These are phyloP conservation scores for Drosophila fulvimacula DNA, from an alignment of 2,888 invertebrate species.

Conservation along the genomic window DNA sequence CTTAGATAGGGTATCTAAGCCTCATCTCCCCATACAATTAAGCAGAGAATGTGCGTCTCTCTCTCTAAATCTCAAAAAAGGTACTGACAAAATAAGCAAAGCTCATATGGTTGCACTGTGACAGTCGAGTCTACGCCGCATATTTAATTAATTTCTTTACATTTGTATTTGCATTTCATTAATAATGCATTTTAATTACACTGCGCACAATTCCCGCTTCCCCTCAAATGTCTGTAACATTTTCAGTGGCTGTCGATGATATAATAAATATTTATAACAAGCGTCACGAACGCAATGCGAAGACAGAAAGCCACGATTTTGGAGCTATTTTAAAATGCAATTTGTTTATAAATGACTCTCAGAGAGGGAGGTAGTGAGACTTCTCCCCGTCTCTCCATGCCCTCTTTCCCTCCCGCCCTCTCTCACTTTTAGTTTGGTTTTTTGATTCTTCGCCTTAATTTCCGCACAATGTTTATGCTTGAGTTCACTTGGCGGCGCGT, in stretches of 20 bases:
- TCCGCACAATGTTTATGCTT: conserved; percentile 71
- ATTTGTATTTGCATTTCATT: conserved; percentile 79
- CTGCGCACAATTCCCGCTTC: conserved; percentile 2
- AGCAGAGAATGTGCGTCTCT: not conserved
- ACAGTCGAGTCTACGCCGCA: conserved; percentile 34
- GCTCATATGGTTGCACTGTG: conserved; percentile 1
- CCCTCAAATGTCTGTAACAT: not conserved
- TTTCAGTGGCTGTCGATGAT: conserved; percentile 51
- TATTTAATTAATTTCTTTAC: conserved; percentile 63
- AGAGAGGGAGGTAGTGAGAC: no score
- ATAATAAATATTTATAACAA: conserved; percentile 73
- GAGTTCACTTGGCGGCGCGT: conserved; percentile 53
- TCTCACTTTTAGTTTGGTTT: not conserved
- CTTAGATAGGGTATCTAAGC: not conserved
- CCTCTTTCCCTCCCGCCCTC: not conserved
- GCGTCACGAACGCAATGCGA: conserved; percentile 49
- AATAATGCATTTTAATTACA: conserved; percentile 77
- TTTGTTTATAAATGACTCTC: conserved; percentile 53
- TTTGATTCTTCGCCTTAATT: conserved; percentile 61
- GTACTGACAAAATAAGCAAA: not conserved
- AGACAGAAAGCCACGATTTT: conserved; percentile 17
- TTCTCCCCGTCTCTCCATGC: not conserved
- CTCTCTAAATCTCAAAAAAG: not conserved
- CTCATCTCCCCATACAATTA: not conserved
- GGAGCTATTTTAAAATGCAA: conserved; percentile 60